Evolutionary conservation across 2,797 vertebrate species (phyloP).

Genomic region (Scyliorhinus canicula): DNA sequence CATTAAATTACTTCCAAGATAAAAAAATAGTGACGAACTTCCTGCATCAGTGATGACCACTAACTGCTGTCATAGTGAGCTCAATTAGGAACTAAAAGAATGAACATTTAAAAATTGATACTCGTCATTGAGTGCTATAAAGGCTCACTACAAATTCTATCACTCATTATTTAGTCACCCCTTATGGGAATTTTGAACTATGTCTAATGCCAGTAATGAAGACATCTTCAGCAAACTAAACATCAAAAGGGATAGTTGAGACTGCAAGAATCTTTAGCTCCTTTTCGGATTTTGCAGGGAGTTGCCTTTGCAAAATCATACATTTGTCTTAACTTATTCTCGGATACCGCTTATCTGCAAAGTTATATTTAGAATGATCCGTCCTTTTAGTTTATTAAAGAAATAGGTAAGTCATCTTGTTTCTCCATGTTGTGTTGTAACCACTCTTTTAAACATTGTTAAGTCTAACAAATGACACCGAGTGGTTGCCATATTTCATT

Average conservation of each 20-base stretch:
- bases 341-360: not conserved
- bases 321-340: not conserved
- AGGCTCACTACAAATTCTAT: constrained; percentile 40
- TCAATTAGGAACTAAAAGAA: constrained; percentile 42
- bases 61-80: constrained; percentile 27
- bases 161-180: constrained; percentile 29
- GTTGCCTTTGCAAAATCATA: not conserved
- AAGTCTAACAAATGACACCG: not conserved
- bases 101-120: constrained; percentile 47
- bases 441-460: not conserved
- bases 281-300: not conserved
- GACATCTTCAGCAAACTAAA: not conserved
- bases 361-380: not conserved
- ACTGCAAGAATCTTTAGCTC: not conserved
- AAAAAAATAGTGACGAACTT: constrained; percentile 5
- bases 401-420: not conserved
- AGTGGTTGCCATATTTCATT: not conserved
- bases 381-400: not conserved
- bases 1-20: constrained; percentile 3
- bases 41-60: constrained; percentile 29
- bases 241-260: not conserved
- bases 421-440: too few species aligned
- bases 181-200: constrained; percentile 46
- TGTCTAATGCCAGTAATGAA: constrained; percentile 46
- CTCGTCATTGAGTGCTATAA: constrained; percentile 44